Percentiles rank a stretch among this genome's conserved stretches.
phyloP scores from a whole-genome alignment of 2,113 vertebrate species.

The Amphiprion percula region DNA sequence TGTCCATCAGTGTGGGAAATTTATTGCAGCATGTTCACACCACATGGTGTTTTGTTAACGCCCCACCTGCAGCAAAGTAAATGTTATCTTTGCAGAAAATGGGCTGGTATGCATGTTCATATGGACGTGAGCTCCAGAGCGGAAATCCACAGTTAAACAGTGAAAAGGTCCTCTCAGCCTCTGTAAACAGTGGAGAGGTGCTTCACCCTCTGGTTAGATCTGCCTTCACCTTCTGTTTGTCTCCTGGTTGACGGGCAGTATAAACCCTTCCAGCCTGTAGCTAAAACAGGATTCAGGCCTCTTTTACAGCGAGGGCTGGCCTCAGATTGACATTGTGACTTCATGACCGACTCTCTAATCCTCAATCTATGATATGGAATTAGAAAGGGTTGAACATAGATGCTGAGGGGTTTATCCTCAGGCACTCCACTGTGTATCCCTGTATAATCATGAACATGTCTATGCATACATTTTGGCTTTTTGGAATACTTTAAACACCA shows the following conservation, averaged over 20 bases:
- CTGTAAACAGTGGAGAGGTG: conserved; percentile 64
- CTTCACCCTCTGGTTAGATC: conserved; percentile 33
- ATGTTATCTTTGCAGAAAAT: conserved; percentile 62
- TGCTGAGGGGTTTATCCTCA: conserved; percentile 47
- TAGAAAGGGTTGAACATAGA: conserved; percentile 31
- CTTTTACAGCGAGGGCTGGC: conserved; percentile 17
- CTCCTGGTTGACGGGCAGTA: conserved; percentile 37
- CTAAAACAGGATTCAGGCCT: conserved; percentile 36
- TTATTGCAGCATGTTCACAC: conserved; percentile 24
- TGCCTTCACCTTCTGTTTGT: conserved; percentile 56
- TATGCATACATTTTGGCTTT: conserved; percentile 12
- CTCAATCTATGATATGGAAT: conserved; percentile 44
- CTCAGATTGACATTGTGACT: conserved; percentile 8
- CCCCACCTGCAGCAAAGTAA: conserved; percentile 64
- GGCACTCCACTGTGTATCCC: conserved; percentile 13
- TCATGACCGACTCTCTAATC: conserved; percentile 48
- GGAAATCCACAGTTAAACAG: conserved; percentile 65
- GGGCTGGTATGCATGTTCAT: conserved; percentile 30
- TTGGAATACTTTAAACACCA: not conserved
- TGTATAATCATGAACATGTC: conserved; percentile 38
- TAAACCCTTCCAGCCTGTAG: conserved; percentile 35
- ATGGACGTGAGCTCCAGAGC: conserved; percentile 24
- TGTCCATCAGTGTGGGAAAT: conserved; percentile 50
- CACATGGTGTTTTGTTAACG: conserved; percentile 34
- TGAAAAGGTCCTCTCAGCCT: conserved; percentile 18